Base-by-base conservation (phyloP, 2,797 vertebrate species). In the Coregonus ussuriensis region DNA sequence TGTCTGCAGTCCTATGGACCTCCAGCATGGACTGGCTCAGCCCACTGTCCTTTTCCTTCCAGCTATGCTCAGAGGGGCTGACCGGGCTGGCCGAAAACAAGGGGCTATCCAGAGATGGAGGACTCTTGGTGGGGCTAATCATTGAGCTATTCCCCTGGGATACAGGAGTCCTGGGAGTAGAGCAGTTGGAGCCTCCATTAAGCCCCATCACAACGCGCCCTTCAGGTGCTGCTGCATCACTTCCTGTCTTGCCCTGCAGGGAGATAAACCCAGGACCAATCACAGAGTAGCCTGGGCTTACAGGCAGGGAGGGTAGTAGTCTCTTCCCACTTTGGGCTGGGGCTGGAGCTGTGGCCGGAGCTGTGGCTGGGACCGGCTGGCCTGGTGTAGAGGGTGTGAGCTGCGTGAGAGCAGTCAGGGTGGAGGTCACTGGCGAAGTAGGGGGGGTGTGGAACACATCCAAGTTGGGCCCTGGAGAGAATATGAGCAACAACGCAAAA, bases 381-480 rank as follows among this genome's bases (percentile, higher is more conserved):
- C 37, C 72, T 5, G 65, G 56, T 29, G 71, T 9, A 18, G 75
- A 35, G 41, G 37, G 72, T 51, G 74, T 29, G 13, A 84, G 71
- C 0, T 81, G 81, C 67, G 83, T 72, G 21, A 52, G 71, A 67
- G 25, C 37, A 5, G 88, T 81, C 4, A 71, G 74, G 52, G 88
- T 66, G 13, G 54, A 85, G 15, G 74, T 81, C 54, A 85, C 79
- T 9, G 93, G 94, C 18, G 93, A 92, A 21, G 88, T 72, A 74
- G 93, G 93, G 70, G 93, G 91, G n/a, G 93, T 93, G 84, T 94
- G 93, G 86, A 91, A 93, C n/a, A 77, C 80, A 6, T 94, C 94
- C 15, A 75, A 54, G 59, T 86, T 83, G 73, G 82, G 5, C n/a
- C 84, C 94, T 94, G 3, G 65, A 31, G 62, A 67, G 74, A 51